Evolutionary conservation across 2,113 vertebrate species (phyloP).

Genomic region (Rhagologus leucostigma): DNA sequence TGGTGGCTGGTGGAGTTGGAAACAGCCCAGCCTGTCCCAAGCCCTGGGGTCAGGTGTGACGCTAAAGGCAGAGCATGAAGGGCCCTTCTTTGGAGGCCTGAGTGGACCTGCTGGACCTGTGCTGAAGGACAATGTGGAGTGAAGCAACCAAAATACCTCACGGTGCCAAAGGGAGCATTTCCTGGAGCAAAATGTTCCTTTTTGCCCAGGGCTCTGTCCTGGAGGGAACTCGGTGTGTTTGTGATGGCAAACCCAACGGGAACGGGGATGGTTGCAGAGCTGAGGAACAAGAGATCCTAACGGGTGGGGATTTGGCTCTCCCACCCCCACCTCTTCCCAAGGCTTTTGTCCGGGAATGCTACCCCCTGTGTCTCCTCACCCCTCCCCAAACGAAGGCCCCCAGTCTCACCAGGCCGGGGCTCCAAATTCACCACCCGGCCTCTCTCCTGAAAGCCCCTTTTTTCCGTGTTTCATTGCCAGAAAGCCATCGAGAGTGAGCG

Average conservation of each 20-base stretch:
- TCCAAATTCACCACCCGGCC: neutral
- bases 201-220: neutral
- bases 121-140: neutral
- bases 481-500: constrained; percentile 42
- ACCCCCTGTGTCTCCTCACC: accelerated
- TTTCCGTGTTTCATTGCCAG: accelerated
- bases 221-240: accelerated
- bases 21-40: neutral
- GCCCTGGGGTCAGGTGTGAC: neutral
- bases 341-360: accelerated
- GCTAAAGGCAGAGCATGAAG: neutral
- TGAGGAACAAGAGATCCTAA: neutral
- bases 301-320: neutral
- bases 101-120: neutral
- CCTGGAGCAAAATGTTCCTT: neutral
- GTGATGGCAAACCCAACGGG: too few species aligned
- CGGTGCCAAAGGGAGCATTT: neutral
- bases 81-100: neutral
- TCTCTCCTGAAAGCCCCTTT: neutral
- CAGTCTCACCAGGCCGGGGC: neutral
- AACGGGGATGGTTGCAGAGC: neutral
- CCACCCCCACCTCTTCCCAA: neutral
- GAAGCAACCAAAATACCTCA: neutral
- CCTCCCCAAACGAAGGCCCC: neutral
- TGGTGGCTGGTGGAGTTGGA: neutral